phyloP scores from a whole-genome alignment of 1,140 invertebrate species.

The Forficula auricularia region DNA sequence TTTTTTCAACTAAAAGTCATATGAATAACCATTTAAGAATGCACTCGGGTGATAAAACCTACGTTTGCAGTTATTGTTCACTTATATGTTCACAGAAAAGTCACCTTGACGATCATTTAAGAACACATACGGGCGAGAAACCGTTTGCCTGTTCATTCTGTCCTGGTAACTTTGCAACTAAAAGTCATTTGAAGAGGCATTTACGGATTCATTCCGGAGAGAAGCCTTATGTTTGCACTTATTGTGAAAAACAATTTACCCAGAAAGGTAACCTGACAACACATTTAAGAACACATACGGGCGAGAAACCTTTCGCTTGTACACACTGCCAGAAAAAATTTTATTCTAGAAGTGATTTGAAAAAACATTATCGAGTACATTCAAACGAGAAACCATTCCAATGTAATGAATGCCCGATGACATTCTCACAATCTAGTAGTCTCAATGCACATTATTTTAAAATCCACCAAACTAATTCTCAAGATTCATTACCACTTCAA shows the following conservation, averaged over 20 bases:
- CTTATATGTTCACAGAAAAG: no score
- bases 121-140: neutral
- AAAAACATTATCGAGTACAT: constrained; percentile 32
- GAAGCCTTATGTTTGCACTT: neutral
- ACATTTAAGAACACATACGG: constrained; percentile 38
- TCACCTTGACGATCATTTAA: constrained; percentile 2
- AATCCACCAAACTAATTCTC: no score
- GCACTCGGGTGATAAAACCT: no score
- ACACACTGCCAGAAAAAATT: constrained; percentile 32
- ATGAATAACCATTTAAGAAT: no score
- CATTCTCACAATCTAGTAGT: no score
- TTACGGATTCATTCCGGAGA: neutral
- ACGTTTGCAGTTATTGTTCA: no score
- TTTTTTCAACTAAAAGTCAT: no score
- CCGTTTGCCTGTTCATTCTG: neutral
- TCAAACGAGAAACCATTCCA: constrained; percentile 38
- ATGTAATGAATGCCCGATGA: constrained; percentile 22
- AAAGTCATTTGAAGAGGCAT: neutral
- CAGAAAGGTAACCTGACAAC: constrained; percentile 28
- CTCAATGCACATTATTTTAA: no score
- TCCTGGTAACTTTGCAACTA: neutral
- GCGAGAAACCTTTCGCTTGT: constrained; percentile 39
- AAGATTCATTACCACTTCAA: no score
- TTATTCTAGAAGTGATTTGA: constrained; percentile 29
- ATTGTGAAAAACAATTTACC: constrained; percentile 18